Percentiles rank a stretch among this genome's conserved stretches.
Evolutionary conservation across 2,888 invertebrate species (phyloP).

Genomic region (Cheilosia impressa): DNA sequence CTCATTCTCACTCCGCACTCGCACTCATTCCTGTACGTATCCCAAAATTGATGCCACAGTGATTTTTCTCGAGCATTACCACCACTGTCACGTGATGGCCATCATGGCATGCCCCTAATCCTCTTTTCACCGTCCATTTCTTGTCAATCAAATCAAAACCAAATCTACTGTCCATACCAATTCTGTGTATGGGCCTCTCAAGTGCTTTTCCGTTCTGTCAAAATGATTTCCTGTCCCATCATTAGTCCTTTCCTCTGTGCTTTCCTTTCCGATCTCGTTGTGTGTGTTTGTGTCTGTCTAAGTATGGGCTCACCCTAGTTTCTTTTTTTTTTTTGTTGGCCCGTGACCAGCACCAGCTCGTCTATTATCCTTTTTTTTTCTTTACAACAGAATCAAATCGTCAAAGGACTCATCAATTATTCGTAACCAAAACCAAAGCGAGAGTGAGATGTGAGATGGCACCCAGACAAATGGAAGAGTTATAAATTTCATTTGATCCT

Average conservation of each 20-base stretch:
- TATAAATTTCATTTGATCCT: slow-evolving; percentile 72
- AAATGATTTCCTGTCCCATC: slow-evolving; percentile 74
- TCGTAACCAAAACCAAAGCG: slow-evolving; percentile 54
- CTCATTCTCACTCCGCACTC: background rate
- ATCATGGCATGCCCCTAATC: slow-evolving; percentile 46
- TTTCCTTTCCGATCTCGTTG: slow-evolving; percentile 5
- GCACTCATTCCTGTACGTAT: slow-evolving; percentile 1
- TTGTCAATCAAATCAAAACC: slow-evolving; percentile 74
- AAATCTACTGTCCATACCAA: slow-evolving; percentile 65
- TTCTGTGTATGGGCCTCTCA: slow-evolving; percentile 29
- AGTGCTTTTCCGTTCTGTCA: slow-evolving; percentile 41
- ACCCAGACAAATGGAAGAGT: slow-evolving; percentile 37
- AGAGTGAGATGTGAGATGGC: slow-evolving; percentile 3
- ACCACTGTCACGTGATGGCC: slow-evolving; percentile 15
- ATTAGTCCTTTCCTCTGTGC: slow-evolving; percentile 71
- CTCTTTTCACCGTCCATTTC: slow-evolving; percentile 69
- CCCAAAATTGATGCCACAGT: slow-evolving; percentile 29
- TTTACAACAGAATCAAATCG: slow-evolving; percentile 48
- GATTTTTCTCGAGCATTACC: slow-evolving; percentile 42
- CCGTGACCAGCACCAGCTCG: slow-evolving; percentile 58
- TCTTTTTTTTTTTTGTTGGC: slow-evolving; percentile 30
- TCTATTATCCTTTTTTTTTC: slow-evolving; percentile 60
- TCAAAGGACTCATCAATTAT: slow-evolving; percentile 75
- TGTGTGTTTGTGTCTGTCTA: slow-evolving; percentile 23
- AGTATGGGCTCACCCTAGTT: slow-evolving; percentile 31